Conservation (phyloP, 2,888 invertebrate species). For the Sarcophaga carnaria region DNA sequence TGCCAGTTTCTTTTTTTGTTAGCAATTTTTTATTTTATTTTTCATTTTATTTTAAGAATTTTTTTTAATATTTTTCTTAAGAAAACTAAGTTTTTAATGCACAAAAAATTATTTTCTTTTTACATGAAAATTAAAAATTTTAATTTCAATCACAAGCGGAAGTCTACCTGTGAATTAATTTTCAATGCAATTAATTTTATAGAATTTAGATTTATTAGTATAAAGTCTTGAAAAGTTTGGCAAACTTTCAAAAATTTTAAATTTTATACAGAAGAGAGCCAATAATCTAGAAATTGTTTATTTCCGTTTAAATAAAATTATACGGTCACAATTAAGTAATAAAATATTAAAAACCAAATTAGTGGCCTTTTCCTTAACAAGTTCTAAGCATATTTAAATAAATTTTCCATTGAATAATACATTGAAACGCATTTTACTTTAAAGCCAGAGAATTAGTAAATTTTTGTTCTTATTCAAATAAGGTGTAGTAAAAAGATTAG, state of each 20-base stretch:
- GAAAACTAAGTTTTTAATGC: not conserved
- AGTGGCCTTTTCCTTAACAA: too few relatives aligned
- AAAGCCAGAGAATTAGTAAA: too few relatives aligned
- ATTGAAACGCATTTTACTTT: too few relatives aligned
- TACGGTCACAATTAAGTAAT: too few relatives aligned
- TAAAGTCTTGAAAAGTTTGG: constrained; percentile 20
- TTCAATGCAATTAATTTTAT: constrained; percentile 22
- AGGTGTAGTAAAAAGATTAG: too few relatives aligned
- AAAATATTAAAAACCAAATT: not conserved
- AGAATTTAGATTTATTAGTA: not conserved
- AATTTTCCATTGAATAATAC: too few relatives aligned
- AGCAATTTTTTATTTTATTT: too few relatives aligned
- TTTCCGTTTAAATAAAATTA: not conserved
- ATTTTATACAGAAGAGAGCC: not conserved
- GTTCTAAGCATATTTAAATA: too few relatives aligned
- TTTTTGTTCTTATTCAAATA: too few relatives aligned
- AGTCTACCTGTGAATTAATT: constrained; percentile 18
- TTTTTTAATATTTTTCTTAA: not conserved
- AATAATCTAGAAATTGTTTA: not conserved
- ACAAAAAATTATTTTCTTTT: not conserved
- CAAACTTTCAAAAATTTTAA: constrained; percentile 31
- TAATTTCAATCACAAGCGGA: not conserved
- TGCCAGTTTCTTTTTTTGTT: constrained; percentile 23
- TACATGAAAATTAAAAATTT: too few relatives aligned
- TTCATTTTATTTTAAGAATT: too few relatives aligned